Percentiles rank a stretch among this genome's conserved stretches.
Conservation (phyloP, 2,113 vertebrate genomes). For the Hyperoodon ampullatus region DNA sequence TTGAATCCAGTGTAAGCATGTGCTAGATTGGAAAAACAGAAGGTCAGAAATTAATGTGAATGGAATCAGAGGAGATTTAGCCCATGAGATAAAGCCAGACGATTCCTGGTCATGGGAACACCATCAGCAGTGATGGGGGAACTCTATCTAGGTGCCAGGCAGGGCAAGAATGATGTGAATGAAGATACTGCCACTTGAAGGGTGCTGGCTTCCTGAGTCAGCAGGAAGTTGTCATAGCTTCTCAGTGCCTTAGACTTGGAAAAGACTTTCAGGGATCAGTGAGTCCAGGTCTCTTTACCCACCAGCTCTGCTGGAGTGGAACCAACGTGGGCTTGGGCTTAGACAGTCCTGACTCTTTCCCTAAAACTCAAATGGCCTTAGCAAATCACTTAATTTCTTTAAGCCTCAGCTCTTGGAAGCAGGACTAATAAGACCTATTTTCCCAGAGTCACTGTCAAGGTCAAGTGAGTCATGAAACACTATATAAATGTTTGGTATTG, state of each 20-base stretch:
- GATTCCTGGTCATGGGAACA: neutral
- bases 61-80: neutral
- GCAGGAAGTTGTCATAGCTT: neutral
- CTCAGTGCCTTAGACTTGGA: neutral
- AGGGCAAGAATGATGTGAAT: neutral
- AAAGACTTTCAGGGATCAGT: neutral
- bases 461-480: neutral
- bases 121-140: neutral
- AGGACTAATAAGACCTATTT: neutral
- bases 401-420: conserved; percentile 11
- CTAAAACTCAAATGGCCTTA: neutral
- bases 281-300: neutral
- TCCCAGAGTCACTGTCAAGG: neutral
- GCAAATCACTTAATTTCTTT: neutral
- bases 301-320: neutral
- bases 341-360: neutral
- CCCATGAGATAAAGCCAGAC: neutral
- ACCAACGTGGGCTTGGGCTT: neutral
- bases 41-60: neutral
- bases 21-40: neutral
- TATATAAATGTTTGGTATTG: neutral
- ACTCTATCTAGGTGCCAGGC: neutral
- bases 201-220: neutral
- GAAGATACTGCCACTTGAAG: neutral
- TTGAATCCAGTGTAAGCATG: neutral